Conservation (phyloP, 2,113 vertebrate species). For the Vulpes vulpes region DNA sequence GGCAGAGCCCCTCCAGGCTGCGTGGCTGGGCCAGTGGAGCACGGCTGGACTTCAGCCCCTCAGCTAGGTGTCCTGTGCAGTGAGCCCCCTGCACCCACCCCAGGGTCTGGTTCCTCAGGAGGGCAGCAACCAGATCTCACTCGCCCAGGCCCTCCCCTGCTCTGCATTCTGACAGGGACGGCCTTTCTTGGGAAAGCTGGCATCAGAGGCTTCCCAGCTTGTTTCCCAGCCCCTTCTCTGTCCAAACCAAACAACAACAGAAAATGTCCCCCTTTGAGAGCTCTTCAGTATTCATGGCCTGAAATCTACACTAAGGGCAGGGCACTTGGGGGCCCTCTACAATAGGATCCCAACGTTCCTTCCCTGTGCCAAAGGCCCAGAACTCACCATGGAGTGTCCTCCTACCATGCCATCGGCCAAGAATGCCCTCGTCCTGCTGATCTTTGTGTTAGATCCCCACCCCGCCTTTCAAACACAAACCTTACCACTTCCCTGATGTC, state of each 20-base stretch:
- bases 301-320: not conserved
- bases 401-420: not conserved
- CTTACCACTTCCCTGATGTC: not conserved
- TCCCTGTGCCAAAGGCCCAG: not conserved
- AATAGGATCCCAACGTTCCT: not conserved
- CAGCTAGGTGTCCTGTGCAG: not conserved
- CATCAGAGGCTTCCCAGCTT: not conserved
- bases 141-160: fast-evolving
- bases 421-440: not conserved
- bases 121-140: not conserved
- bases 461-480: not conserved
- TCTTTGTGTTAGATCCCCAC: not conserved
- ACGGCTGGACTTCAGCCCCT: not conserved
- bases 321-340: too few species aligned
- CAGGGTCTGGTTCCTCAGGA: not conserved
- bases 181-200: not conserved
- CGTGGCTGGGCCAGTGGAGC: not conserved
- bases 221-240: not conserved
- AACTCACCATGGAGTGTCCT: not conserved
- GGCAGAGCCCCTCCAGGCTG: not conserved
- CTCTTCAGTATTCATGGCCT: not conserved
- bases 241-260: not conserved
- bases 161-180: not conserved
- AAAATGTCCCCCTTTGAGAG: not conserved
- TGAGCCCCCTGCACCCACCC: not conserved